Evolutionary conservation across 2,888 invertebrate species (phyloP), one percentile per base, ranked within the genome.

Genomic region (Conchocele bisecta): DNA sequence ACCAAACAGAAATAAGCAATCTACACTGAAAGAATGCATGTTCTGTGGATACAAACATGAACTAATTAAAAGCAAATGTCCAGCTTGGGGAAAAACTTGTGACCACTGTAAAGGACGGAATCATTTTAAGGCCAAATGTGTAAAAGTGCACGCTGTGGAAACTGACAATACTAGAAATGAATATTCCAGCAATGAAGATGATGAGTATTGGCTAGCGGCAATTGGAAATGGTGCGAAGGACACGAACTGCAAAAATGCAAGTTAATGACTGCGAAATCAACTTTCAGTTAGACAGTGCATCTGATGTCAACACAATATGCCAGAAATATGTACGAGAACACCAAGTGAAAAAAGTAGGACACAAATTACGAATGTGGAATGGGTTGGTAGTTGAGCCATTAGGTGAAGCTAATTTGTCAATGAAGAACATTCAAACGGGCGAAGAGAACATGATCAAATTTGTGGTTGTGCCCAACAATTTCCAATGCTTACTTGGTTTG

Each of bases 11-110:
- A n/a, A n/a, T n/a, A n/a, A n/a, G n/a, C n/a, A n/a, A n/a, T n/a
- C n/a, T n/a, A 53, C 28, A 53, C 35, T 17, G 3, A 46, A 44
- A n/a, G 54, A 53, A 54, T 75, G 71, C 24, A 60, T 57, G 17
- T 69, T 69, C 28, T 76, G 74, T 66, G 71, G 73, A 4, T 48
- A 50, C n/a, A 39, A 37, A 31, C 74, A 75, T 65, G 72, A 59
- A 20, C 24, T 17, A 37, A 28, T 50, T 1, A 70, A 70, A 37
- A 60, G 67, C 39, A 56, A 53, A 20, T 81, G 72, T 61, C 76
- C 79, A 28, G 74, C 74, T 22, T 81, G 66, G 60, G 81, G 74
- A 15, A 74, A 75, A 41, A 60, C 31, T 6, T 72, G 69, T 33
- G 56, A 66, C 6, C 22, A 15, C 1, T 81, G 76, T 48, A 28